Conservation (phyloP, 2,113 vertebrate species). For the Struthio camelus region DNA sequence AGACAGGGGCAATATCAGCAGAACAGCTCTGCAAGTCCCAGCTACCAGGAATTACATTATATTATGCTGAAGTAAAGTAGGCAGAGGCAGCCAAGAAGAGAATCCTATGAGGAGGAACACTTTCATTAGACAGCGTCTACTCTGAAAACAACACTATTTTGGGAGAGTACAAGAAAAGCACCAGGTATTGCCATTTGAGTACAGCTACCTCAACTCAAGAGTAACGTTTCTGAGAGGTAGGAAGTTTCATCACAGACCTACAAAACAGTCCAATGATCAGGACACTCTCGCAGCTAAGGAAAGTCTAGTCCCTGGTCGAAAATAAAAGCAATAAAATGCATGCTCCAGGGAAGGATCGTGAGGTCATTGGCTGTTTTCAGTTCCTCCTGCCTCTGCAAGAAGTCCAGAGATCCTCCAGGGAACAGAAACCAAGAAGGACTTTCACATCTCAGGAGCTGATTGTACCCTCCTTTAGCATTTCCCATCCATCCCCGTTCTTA, state of each 20-base stretch:
- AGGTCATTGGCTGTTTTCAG: not conserved
- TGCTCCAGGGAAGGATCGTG: not conserved
- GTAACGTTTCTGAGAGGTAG: not conserved
- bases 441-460: not conserved
- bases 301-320: not conserved
- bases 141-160: not conserved
- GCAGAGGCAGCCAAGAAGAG: constrained; percentile 12
- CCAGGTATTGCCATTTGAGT: not conserved
- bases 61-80: constrained; percentile 11
- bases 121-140: not conserved
- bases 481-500: not conserved
- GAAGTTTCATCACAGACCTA: not conserved
- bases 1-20: not conserved
- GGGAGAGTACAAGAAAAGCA: not conserved
- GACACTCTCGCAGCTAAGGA: not conserved
- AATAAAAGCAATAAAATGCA: not conserved
- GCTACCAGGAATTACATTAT: not conserved
- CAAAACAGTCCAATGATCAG: not conserved
- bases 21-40: constrained; percentile 11
- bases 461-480: too few relatives aligned
- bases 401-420: not conserved
- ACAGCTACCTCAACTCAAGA: accelerated
- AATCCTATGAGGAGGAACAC: not conserved
- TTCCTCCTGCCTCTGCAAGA: not conserved
- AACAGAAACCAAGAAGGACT: not conserved